These are phyloP conservation scores for Ennomos erosarius DNA, from an alignment of 2,888 invertebrate genomes.

Conservation along the genomic window DNA sequence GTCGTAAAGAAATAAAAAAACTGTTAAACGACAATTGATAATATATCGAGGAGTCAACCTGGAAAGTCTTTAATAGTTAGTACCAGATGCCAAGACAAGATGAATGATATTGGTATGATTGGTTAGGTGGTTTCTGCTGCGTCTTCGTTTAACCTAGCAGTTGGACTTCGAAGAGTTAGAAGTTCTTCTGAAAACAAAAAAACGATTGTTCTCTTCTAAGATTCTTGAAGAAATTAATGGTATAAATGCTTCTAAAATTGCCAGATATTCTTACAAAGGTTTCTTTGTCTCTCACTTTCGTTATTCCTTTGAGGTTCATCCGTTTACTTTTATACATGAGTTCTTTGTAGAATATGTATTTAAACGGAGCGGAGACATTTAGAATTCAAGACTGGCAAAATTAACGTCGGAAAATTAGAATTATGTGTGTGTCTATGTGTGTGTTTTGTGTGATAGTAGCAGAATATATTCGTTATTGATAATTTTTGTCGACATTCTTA, in stretches of 20 bases:
- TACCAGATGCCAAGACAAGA: too few relatives aligned
- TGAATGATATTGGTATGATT: too few relatives aligned
- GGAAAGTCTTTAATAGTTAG: too few relatives aligned
- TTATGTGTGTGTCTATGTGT: not conserved
- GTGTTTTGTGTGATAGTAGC: not conserved
- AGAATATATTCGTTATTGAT: too few relatives aligned
- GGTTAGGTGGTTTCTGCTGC: too few relatives aligned
- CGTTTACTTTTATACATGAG: constrained; percentile 1
- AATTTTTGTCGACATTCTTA: too few relatives aligned
- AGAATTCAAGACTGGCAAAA: constrained; percentile 2
- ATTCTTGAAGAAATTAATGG: too few relatives aligned
- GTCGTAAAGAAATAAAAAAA: constrained; percentile 25
- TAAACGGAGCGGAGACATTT: constrained; percentile 10
- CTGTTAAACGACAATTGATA: constrained; percentile 31
- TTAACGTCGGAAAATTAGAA: constrained; percentile 4
- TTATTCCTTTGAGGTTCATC: constrained; percentile 23
- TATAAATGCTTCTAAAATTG: constrained; percentile 3
- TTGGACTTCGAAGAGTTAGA: too few relatives aligned
- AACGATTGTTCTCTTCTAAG: too few relatives aligned
- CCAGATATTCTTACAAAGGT: constrained; percentile 5
- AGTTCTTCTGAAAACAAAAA: too few relatives aligned
- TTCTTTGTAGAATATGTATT: constrained; percentile 16
- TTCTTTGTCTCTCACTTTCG: constrained; percentile 5
- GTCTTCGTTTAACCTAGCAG: too few relatives aligned
- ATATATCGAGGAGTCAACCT: constrained; percentile 24